These are phyloP conservation scores for Operophtera brumata DNA, from an alignment of 2,888 invertebrate genomes.

Conservation along the genomic window DNA sequence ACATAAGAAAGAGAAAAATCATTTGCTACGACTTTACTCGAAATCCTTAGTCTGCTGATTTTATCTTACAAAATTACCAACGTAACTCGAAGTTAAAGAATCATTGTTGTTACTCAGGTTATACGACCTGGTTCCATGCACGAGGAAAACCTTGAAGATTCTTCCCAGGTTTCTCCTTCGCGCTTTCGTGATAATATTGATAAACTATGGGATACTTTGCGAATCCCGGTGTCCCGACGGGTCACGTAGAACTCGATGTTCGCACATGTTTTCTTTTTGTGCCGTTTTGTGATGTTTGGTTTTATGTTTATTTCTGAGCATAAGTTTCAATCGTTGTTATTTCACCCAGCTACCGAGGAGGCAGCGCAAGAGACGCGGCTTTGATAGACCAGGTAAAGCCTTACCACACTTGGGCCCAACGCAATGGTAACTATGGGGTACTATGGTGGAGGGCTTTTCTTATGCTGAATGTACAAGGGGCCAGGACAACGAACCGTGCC, in stretches of 20 bases:
- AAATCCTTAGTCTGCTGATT: too few species aligned
- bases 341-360: constrained; percentile 81
- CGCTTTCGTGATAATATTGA: background rate
- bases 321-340: constrained; percentile 79
- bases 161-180: too few species aligned
- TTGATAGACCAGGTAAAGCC: constrained; percentile 81
- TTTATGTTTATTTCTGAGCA: constrained; percentile 74
- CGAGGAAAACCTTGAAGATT: too few species aligned
- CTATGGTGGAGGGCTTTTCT: constrained; percentile 45
- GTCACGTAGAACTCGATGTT: constrained; percentile 53
- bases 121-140: too few species aligned
- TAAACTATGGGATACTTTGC: background rate
- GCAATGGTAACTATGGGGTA: constrained; percentile 48
- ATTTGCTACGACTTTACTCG: too few species aligned
- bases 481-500: background rate
- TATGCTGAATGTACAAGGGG: constrained; percentile 11
- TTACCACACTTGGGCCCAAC: constrained; percentile 70
- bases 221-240: constrained; percentile 25
- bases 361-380: constrained; percentile 81
- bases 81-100: too few species aligned
- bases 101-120: too few species aligned
- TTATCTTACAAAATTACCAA: too few species aligned
- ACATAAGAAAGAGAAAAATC: too few species aligned
- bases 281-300: constrained; percentile 79
- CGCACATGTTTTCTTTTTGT: constrained; percentile 66